phyloP scores from a whole-genome alignment of 2,888 invertebrate genomes.

The Drosophila stalkeri region DNA sequence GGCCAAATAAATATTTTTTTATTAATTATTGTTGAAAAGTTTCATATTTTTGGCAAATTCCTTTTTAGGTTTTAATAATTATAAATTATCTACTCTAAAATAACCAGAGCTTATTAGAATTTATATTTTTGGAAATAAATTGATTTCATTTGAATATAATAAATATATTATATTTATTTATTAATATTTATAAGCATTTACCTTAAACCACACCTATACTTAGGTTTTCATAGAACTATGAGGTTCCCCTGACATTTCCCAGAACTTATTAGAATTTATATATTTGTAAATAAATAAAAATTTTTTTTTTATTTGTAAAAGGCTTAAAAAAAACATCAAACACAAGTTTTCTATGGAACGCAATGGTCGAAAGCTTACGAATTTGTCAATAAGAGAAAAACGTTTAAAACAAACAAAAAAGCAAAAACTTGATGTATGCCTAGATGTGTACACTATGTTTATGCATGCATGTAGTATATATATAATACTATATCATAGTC shows the following conservation, averaged over 20 bases:
- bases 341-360: background rate
- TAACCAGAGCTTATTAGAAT: background rate
- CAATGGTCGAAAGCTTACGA: slow-evolving; percentile 3
- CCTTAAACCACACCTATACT: background rate
- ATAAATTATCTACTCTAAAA: no score
- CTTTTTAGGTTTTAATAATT: no score
- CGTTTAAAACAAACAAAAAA: slow-evolving; percentile 13
- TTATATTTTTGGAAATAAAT: background rate
- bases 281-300: slow-evolving; percentile 1
- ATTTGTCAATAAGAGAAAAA: slow-evolving; percentile 1
- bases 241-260: background rate
- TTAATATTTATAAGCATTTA: background rate
- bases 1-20: background rate
- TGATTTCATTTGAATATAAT: no score
- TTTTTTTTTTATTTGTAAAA: no score
- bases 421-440: background rate
- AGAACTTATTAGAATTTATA: slow-evolving; percentile 5
- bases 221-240: background rate
- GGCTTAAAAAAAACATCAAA: slow-evolving; percentile 9
- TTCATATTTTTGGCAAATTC: no score
- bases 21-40: background rate
- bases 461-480: background rate
- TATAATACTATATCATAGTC: background rate
- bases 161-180: background rate
- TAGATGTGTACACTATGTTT: background rate